Base-by-base conservation (phyloP, 2,797 vertebrate genomes). In the Sebastes miniatus region DNA sequence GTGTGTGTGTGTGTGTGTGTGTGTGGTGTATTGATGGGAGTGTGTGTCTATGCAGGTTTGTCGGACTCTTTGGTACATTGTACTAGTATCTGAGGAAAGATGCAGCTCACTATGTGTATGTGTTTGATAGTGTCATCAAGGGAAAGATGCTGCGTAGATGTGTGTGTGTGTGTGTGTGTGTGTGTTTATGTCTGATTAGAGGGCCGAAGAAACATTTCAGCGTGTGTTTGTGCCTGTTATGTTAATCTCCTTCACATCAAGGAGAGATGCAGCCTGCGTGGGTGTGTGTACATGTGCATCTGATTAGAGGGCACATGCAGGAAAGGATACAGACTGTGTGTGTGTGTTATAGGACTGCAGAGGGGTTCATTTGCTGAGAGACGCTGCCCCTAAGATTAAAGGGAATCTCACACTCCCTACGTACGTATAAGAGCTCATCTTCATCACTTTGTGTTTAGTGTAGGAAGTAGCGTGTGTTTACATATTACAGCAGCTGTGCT, bases 401-500 rank as follows among this genome's bases (percentile, higher is more conserved):
- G 74, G 69, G 69, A 79, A 31, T 82, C 63, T 61, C 69, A 54
- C 52, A 67, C 57, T 84, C 69, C 36, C 5, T 14, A 3, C 31
- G 24, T 66, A 22, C 58, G 75, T 59, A 22, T 52, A 56, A 63
- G 24, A 67, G 80, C 70, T 73, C 43, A 50, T 83, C 52, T 68
- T 77, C 70, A 73, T 84, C 62, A 73, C 32, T 81, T 82, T 62
- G 29, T 61, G 68, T 84, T 85, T 69, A 70, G 69, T 67, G 72
- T 63, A 80, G 83, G 72, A 84, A 83, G 71, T 70, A 52, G 79
- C 69, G 81, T 76, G 77, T 88, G 79, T 91, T 87, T 85, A 77
- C 73, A 83, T 86, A 80, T 83, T 68, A 69, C 70, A 83, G 83
- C 92, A 91, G 94, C 90, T 90, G 87, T 78, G 85, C 76, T 87